Evolutionary conservation across 2,888 invertebrate genomes (phyloP).

Genomic region (Ligdia adustata): DNA sequence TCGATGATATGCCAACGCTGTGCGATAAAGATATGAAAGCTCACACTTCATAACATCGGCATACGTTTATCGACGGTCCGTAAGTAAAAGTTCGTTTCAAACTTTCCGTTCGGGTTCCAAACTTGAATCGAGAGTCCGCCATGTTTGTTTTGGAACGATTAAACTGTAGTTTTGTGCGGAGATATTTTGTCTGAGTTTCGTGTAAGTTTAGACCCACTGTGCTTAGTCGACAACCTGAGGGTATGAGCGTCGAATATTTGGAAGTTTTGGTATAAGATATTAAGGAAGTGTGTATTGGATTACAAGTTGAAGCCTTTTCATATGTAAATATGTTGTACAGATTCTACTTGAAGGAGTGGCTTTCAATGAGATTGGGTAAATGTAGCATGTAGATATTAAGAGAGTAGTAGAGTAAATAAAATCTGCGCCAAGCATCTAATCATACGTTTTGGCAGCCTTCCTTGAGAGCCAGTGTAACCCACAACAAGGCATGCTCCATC

Average conservation of each 20-base stretch:
- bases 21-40: too few relatives aligned
- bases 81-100: slow-evolving; percentile 16
- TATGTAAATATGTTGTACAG: too few relatives aligned
- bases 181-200: slow-evolving; percentile 27
- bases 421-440: too few relatives aligned
- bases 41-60: not conserved
- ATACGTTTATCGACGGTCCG: slow-evolving; percentile 20
- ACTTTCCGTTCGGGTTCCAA: slow-evolving; percentile 21
- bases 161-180: slow-evolving; percentile 31
- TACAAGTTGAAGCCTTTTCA: slow-evolving; percentile 10
- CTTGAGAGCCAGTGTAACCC: too few relatives aligned
- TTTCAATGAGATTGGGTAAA: too few relatives aligned
- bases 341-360: too few relatives aligned
- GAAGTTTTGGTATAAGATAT: slow-evolving; percentile 15
- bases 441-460: too few relatives aligned
- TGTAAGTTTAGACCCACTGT: slow-evolving; percentile 24
- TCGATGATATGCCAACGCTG: too few relatives aligned
- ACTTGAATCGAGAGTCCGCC: slow-evolving; percentile 8
- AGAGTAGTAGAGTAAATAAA: too few relatives aligned
- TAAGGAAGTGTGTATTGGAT: slow-evolving; percentile 17
- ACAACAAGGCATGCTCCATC: too few relatives aligned
- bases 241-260: slow-evolving; percentile 16
- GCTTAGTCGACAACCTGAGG: slow-evolving; percentile 8
- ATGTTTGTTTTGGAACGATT: slow-evolving; percentile 27
- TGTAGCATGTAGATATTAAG: too few relatives aligned